Percentiles rank a stretch among this genome's conserved stretches.
Evolutionary conservation across 2,113 vertebrate genomes (phyloP).

Genomic region (Trogon surrucura): DNA sequence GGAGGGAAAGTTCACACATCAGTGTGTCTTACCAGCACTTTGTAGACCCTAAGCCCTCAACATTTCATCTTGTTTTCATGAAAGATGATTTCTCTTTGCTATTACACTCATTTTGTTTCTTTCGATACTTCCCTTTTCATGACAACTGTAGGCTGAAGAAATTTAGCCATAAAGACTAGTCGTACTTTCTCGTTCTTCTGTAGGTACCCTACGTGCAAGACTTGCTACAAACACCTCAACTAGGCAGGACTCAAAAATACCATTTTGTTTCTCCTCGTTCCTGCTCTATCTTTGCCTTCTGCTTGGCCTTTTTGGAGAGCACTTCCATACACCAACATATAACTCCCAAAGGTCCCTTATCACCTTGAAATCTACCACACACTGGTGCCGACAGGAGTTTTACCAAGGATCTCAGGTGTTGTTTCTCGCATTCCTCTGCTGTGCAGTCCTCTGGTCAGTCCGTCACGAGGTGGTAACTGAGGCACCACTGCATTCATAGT

Average conservation of each 20-base stretch:
- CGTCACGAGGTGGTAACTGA: not conserved
- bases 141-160: not conserved
- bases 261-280: not conserved
- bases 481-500: not conserved
- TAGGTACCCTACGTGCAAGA: not conserved
- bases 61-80: not conserved
- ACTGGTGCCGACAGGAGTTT: not conserved
- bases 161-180: not conserved
- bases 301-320: not conserved
- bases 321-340: not conserved
- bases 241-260: not conserved
- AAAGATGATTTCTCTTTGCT: not conserved
- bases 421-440: not conserved
- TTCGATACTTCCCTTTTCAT: not conserved
- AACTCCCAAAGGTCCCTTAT: not conserved
- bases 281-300: not conserved
- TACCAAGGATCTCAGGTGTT: not conserved
- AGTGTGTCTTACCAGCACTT: not conserved
- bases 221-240: not conserved
- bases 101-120: not conserved
- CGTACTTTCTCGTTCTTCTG: not conserved
- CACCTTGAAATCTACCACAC: not conserved
- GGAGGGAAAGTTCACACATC: constrained; percentile 17
- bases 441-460: not conserved
- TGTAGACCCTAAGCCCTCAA: not conserved